A percentile compares a stretch with the other conserved stretches of the same genome.
Evolutionary conservation across 1,140 invertebrate species (phyloP).

Genomic region (Tetranychus cinnabarinus): DNA sequence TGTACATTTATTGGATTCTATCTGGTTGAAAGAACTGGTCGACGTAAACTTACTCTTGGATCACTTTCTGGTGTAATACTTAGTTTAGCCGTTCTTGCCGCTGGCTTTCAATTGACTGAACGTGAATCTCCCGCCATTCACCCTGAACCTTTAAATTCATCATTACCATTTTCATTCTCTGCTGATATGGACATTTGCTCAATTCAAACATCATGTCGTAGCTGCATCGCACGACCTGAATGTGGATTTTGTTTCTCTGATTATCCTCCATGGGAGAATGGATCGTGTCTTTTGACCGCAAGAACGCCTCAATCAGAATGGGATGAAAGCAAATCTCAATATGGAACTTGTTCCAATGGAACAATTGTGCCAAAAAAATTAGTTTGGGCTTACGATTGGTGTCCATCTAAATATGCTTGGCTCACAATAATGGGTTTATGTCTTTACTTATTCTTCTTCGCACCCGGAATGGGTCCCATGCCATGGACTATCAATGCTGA

Average conservation of each 20-base stretch:
- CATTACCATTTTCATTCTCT: not conserved
- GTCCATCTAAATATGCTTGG: conserved; percentile 27
- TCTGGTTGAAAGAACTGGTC: conserved; percentile 33
- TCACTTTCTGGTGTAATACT: conserved; percentile 27
- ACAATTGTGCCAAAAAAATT: not conserved
- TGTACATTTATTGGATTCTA: conserved; percentile 32
- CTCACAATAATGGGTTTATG: conserved; percentile 27
- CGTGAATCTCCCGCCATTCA: conserved; percentile 22
- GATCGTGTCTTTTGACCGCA: not conserved
- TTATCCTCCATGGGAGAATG: not conserved
- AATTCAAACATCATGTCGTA: conserved; percentile 17
- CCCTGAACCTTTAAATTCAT: conserved; percentile 1
- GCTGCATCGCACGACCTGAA: conserved; percentile 20
- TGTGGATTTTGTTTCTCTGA: conserved; percentile 28
- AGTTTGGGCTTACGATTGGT: conserved; percentile 25
- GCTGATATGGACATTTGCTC: not conserved
- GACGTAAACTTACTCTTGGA: conserved; percentile 27
- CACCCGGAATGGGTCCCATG: conserved; percentile 35
- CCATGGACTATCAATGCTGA: conserved; percentile 40
- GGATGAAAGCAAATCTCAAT: not conserved
- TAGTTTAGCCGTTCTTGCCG: conserved; percentile 23
- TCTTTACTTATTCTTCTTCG: conserved; percentile 28
- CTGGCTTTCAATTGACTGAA: conserved; percentile 27
- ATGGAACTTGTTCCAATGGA: conserved; percentile 3
- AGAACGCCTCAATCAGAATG: too few relatives aligned